Conservation (phyloP, 2,113 vertebrate species). For the Cebus imitator region DNA sequence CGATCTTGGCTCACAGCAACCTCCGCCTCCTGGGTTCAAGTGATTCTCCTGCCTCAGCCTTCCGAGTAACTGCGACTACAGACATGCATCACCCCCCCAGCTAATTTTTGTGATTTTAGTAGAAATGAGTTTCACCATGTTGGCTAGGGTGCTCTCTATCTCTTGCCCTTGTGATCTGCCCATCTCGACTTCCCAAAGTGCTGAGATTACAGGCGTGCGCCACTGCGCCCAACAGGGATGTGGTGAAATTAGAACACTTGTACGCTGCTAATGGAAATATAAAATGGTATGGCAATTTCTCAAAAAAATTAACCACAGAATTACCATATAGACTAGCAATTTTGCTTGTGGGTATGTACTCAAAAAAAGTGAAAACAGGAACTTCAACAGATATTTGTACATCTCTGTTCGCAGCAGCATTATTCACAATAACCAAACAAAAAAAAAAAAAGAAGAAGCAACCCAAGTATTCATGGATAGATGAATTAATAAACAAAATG, state of each 20-base stretch:
- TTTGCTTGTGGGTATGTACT: not conserved
- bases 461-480: not conserved
- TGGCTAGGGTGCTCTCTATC: too few relatives aligned
- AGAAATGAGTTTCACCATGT: too few relatives aligned
- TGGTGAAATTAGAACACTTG: not conserved
- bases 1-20: too few relatives aligned
- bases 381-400: not conserved
- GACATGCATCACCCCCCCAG: too few relatives aligned
- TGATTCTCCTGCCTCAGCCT: too few relatives aligned
- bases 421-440: not conserved
- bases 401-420: not conserved
- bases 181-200: too few relatives aligned
- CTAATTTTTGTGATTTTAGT: too few relatives aligned
- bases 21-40: too few relatives aligned
- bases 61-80: too few relatives aligned
- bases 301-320: slow-evolving; percentile 31
- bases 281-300: not conserved
- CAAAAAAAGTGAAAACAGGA: not conserved
- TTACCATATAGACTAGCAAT: not conserved
- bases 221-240: not conserved
- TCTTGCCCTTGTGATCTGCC: too few relatives aligned
- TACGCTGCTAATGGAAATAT: not conserved
- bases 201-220: too few relatives aligned
- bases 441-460: slow-evolving; percentile 23
- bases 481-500: slow-evolving; percentile 19